Conservation (phyloP, 2,797 vertebrate species). For the Echiichthys vipera region DNA sequence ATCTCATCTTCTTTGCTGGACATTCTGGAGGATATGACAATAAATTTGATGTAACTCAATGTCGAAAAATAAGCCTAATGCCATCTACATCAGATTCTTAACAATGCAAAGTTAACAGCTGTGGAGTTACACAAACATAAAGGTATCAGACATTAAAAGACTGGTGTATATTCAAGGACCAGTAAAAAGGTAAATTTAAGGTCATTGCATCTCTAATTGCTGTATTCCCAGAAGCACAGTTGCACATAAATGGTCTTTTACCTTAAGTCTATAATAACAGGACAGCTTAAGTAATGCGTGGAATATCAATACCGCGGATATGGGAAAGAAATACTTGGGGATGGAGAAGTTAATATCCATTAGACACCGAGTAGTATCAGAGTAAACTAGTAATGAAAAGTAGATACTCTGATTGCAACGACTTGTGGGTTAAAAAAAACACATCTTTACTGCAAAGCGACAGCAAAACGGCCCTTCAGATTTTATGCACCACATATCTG, state of each 20-base stretch:
- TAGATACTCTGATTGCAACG: neutral
- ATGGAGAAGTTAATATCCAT: neutral
- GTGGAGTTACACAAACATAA: slow-evolving; percentile 8
- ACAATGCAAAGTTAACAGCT: slow-evolving; percentile 38
- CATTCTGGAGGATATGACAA: neutral
- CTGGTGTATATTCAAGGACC: too few relatives aligned
- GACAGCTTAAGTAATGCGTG: neutral
- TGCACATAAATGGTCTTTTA: neutral
- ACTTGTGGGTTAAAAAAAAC: neutral
- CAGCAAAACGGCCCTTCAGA: too few relatives aligned
- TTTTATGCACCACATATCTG: too few relatives aligned
- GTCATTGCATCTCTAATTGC: neutral
- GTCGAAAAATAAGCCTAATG: slow-evolving; percentile 13
- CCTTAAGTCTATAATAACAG: slow-evolving; percentile 10
- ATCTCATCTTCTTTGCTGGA: neutral
- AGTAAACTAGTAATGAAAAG: neutral
- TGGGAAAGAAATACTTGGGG: neutral
- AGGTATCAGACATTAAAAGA: neutral
- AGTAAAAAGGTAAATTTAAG: neutral
- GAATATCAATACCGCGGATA: neutral
- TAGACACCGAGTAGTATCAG: neutral
- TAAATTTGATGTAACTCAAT: too few relatives aligned
- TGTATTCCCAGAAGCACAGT: slow-evolving; percentile 5
- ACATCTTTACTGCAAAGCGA: neutral
- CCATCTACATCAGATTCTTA: neutral